A percentile compares a stretch with the other conserved stretches of the same genome.
Evolutionary conservation across 2,888 invertebrate genomes (phyloP).

Genomic region (Epinotia demarniana): DNA sequence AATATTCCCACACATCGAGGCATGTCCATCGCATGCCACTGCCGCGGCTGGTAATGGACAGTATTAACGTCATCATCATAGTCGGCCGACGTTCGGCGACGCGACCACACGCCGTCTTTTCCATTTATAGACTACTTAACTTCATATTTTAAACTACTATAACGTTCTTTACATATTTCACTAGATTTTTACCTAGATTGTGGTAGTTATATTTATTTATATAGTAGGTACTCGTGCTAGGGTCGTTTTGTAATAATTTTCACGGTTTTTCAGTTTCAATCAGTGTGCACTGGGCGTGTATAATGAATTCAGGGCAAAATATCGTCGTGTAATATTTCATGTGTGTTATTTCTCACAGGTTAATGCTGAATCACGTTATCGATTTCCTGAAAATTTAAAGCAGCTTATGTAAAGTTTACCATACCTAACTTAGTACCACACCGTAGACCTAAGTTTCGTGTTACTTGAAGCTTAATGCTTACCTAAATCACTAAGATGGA

Average conservation of each 20-base stretch:
- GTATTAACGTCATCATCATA: conserved; percentile 56
- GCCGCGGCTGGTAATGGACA: conserved; percentile 56
- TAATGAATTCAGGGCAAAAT: conserved; percentile 12
- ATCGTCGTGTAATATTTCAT: conserved; percentile 20
- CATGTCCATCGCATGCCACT: conserved; percentile 61
- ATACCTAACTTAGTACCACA: not conserved
- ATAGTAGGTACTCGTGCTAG: not conserved
- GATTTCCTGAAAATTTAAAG: conserved; percentile 22
- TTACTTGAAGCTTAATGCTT: conserved; percentile 3
- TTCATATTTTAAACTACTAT: not conserved
- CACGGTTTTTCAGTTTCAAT: not conserved
- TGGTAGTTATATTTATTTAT: not conserved
- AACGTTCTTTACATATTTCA: not conserved
- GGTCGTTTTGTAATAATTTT: not conserved
- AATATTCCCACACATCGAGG: conserved; percentile 50
- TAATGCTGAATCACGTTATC: conserved; percentile 15
- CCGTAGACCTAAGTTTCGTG: conserved; percentile 37
- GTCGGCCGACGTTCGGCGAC: conserved; percentile 63
- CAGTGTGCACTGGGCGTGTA: conserved; percentile 1
- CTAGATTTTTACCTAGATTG: not conserved
- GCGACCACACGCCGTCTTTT: conserved; percentile 46
- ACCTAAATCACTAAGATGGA: conserved; percentile 28
- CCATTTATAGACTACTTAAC: conserved; percentile 19
- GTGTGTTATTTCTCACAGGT: conserved; percentile 20
- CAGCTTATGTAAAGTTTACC: conserved; percentile 16